Percentiles rank a stretch among this genome's conserved stretches.
These are phyloP conservation scores for Drosophila dives DNA, from an alignment of 2,888 invertebrate genomes.

Conservation along the genomic window DNA sequence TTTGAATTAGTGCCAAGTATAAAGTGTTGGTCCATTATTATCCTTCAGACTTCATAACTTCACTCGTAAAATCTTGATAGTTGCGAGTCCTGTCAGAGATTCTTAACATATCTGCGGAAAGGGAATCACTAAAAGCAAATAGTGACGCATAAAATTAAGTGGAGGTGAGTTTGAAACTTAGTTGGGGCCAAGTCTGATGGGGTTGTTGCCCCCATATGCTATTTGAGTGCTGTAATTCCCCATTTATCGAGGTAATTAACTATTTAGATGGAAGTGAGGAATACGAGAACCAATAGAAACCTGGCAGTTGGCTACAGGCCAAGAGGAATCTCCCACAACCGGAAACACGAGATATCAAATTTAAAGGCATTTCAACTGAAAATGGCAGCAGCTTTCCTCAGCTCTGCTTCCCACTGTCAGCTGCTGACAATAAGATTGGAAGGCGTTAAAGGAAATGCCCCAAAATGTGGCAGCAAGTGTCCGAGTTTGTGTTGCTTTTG, in stretches of 20 bases:
- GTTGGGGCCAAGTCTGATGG: constrained; percentile 22
- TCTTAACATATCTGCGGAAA: constrained; percentile 8
- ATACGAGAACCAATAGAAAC: constrained; percentile 55
- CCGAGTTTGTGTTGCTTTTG: constrained; percentile 33
- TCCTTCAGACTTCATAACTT: constrained; percentile 84
- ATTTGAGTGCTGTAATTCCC: constrained; percentile 39
- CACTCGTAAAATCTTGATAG: constrained; percentile 70
- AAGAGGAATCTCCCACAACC: constrained; percentile 12
- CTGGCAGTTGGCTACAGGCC: constrained; percentile 37
- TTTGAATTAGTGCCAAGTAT: constrained; percentile 82
- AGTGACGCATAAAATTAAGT: constrained; percentile 56
- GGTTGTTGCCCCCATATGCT: constrained; percentile 48
- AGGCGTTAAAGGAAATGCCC: constrained; percentile 43
- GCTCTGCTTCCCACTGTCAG: background rate
- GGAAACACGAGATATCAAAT: constrained; percentile 28
- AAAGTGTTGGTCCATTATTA: constrained; percentile 85
- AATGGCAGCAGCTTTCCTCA: constrained; percentile 13
- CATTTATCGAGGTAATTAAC: constrained; percentile 75
- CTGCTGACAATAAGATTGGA: constrained; percentile 42
- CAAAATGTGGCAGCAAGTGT: constrained; percentile 57
- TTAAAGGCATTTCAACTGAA: constrained; percentile 54
- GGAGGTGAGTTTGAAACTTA: constrained; percentile 17
- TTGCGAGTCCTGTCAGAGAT: constrained; percentile 16
- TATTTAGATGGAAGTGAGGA: constrained; percentile 15
- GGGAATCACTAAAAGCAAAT: constrained; percentile 35